Evolutionary conservation across 2,888 invertebrate genomes (phyloP), one percentile per base, ranked within the genome.

Genomic region (Helicoverpa assulta): DNA sequence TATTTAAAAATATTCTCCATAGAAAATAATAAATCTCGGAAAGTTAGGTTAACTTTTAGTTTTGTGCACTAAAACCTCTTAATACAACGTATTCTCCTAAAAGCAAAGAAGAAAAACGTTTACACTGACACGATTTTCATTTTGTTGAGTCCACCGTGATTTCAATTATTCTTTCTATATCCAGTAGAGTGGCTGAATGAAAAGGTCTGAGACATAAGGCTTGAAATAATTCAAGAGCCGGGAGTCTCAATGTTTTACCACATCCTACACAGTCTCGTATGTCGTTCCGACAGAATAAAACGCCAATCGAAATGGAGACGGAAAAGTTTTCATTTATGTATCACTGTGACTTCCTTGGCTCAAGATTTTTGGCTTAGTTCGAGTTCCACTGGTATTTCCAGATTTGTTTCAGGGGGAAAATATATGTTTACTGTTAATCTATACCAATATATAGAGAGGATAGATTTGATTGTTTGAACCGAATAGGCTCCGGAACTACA

Each of bases 171-270:
- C 67, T 78, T 67, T 68, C 55, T 74, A 55, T 43, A 62, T 81
- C 55, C 47, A 21, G 52, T 52, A 47, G 57, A 70, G 60, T 56
- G 62, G 19, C 19, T 55, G 69, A 62, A 77, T 77, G 77, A 74
- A 79, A 82, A 79, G 71, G 60, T 80, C 67, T 63, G 63, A 71
- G 66, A 77, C 65, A 65, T 75, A 64, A 70, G 61, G 61, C 71
- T 67, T 69, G 66, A 72, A 80, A 80, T 81, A 80, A 81, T 81
- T 81, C 77, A 80, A 72, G 68, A 74, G 70, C 53, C 56, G 63
- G 62, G 83, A 56, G 47, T 76, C 73, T 43, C 64, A 77, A 80
- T 76, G 82, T 82, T 74, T 58, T 63, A 73, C 71, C 68, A 73
- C 73, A 67, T 74, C 78, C 65, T 61, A 70, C 72, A 63, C 68